Conservation (phyloP, 2,888 invertebrate species). For the Arctia plantaginis region DNA sequence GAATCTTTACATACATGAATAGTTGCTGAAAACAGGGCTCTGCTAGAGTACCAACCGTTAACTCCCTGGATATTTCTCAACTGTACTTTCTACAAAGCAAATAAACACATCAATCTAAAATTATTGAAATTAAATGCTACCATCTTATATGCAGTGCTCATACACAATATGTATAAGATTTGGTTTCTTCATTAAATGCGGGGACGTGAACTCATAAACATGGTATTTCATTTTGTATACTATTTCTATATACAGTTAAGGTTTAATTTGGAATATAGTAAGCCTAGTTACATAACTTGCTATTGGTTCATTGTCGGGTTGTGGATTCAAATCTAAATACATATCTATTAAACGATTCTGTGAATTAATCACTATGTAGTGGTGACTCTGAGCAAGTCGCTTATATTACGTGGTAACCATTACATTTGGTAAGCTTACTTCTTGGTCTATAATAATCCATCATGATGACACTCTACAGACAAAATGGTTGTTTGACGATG, state of each 20-base stretch:
- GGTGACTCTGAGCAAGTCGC: not conserved
- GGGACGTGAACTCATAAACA: constrained; percentile 24
- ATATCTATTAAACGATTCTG: not conserved
- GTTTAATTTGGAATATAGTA: not conserved
- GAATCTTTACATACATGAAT: not conserved
- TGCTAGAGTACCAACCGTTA: not conserved
- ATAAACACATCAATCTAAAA: not conserved
- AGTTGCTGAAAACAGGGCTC: not conserved
- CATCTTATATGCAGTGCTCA: not conserved
- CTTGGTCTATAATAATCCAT: not conserved
- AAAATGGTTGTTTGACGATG: not conserved
- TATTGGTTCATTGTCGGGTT: not conserved
- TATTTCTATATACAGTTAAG: not conserved
- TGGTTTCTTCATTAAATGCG: constrained; percentile 3
- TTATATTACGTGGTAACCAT: not conserved
- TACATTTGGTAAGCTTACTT: not conserved
- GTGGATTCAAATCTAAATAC: not conserved
- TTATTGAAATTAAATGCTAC: not conserved
- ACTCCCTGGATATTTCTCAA: not conserved
- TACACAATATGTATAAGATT: not conserved
- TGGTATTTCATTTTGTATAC: constrained; percentile 25
- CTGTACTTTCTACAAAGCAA: not conserved
- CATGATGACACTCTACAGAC: not conserved
- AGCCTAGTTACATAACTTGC: not conserved
- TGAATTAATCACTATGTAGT: not conserved